These are phyloP conservation scores for Xylota sylvarum DNA, from an alignment of 2,888 invertebrate genomes.

Conservation along the genomic window DNA sequence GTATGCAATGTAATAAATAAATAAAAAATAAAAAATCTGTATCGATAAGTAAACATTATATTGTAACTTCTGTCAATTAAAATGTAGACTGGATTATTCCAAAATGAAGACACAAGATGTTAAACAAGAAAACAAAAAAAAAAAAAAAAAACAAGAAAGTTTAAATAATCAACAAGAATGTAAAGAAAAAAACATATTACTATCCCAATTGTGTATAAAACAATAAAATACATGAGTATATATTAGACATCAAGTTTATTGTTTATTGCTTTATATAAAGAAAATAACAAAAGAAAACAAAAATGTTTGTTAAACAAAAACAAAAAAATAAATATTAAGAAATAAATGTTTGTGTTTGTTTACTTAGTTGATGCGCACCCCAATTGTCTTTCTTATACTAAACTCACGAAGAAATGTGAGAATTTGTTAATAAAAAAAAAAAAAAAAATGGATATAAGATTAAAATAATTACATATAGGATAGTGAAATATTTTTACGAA, in stretches of 20 bases:
- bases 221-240: slow-evolving; percentile 48
- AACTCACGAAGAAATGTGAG: slow-evolving; percentile 17
- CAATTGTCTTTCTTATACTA: slow-evolving; percentile 35
- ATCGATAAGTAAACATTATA: slow-evolving; percentile 78
- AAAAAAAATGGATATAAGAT: not conserved
- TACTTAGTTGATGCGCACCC: slow-evolving; percentile 64
- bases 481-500: slow-evolving; percentile 74
- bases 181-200: slow-evolving; percentile 11
- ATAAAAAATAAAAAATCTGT: slow-evolving; percentile 33
- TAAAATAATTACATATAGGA: slow-evolving; percentile 56
- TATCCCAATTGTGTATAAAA: slow-evolving; percentile 33
- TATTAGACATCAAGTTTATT: slow-evolving; percentile 78
- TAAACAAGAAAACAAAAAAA: too few species aligned
- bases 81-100: slow-evolving; percentile 84
- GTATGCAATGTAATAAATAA: slow-evolving; percentile 57
- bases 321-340: slow-evolving; percentile 4
- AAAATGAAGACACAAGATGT: slow-evolving; percentile 65
- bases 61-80: slow-evolving; percentile 85
- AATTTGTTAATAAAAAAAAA: slow-evolving; percentile 43
- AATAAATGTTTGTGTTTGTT: slow-evolving; percentile 46
- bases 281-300: slow-evolving; percentile 36
- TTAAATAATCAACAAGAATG: slow-evolving; percentile 20
- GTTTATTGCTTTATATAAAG: slow-evolving; percentile 73
- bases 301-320: slow-evolving; percentile 25
- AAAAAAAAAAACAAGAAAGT: slow-evolving; percentile 61